Conservation (phyloP, 2,113 vertebrate species). For the Mus pahari region DNA sequence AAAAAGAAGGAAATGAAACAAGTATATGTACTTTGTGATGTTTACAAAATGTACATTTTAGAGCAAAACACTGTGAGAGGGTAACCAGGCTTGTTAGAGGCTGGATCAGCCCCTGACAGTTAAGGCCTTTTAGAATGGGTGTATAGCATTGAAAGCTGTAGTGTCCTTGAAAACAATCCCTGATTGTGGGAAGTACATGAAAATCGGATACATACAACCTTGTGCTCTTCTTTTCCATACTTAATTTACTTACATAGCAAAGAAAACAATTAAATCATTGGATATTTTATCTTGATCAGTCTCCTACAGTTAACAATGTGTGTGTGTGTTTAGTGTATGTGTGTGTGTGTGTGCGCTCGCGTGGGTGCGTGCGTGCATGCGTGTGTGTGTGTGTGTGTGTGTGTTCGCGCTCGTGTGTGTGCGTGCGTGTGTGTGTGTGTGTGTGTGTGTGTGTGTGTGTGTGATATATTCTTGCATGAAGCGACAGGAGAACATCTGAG, state of each 20-base stretch:
- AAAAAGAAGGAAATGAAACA: not conserved
- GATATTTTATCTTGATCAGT: slow-evolving; percentile 55
- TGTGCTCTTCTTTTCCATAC: slow-evolving; percentile 51
- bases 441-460: not conserved
- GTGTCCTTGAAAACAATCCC: slow-evolving; percentile 48
- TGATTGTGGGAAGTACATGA: slow-evolving; percentile 34
- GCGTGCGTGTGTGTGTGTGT: not conserved
- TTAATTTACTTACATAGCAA: not conserved
- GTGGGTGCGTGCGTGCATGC: too few species aligned
- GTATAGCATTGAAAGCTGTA: slow-evolving; percentile 45
- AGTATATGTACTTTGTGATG: not conserved
- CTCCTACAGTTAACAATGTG: not conserved
- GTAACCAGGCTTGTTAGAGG: not conserved
- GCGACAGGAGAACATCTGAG: not conserved
- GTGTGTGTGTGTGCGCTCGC: not conserved
- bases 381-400: not conserved
- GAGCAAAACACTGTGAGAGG: slow-evolving; percentile 25
- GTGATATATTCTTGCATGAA: too few species aligned
- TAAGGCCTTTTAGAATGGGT: slow-evolving; percentile 44
- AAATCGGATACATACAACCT: not conserved
- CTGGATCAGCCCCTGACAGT: slow-evolving; percentile 48
- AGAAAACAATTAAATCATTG: slow-evolving; percentile 23
- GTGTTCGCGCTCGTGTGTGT: too few species aligned
- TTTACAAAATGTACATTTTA: slow-evolving; percentile 29
- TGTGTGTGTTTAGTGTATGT: not conserved